Base-by-base conservation (phyloP, 2,888 invertebrate genomes). In the Phytoseiulus persimilis region DNA sequence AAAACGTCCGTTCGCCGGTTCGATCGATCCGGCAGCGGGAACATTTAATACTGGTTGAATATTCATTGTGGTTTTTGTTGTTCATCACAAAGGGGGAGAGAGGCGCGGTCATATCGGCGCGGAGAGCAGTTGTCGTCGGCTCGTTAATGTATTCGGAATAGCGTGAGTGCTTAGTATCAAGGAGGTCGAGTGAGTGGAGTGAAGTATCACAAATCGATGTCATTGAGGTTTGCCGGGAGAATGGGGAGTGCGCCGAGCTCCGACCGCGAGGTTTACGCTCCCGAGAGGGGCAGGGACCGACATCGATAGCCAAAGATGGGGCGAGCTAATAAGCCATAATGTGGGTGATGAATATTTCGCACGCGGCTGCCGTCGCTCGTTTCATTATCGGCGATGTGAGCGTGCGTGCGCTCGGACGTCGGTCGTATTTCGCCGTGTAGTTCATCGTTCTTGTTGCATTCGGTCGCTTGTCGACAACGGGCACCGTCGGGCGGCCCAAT, bases 141-240 rank as follows among this genome's bases (percentile, higher is more conserved):
- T 65, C 65, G 65, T 18, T 65, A 65, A 65, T 65, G 65, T 65
- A 65, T 65, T 65, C 65, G 65, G 18, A 65, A 65, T 65, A 23
- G 65, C 65, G 65, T 65, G 65, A 65, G 65, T 14, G 65, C 65
- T 65, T 65, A 65, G 65, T 28, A 65, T 65, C 9, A 46, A 46
- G 46, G 6, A 46, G 46, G 9, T 46, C 46, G 65, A 28, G 9
- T 9, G 1, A 65, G 65, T 28, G 28, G 65, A 65, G 23, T 65
- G 65, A 65, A 65, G 65, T 65, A 65, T 65, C 65, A 65, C 65
- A 65, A 65, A 65, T 65, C 65, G 65, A 65, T 65, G 65, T 65
- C 65, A 65, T 65, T 65, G 65, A 65, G 65, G 65, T 65, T 65
- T 28, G 65, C 28, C 65, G 65, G 18, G 65, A 23, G 65, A 65